Evolutionary conservation across 2,113 vertebrate species (phyloP), one percentile per base, ranked within the genome.

Genomic region (Nycticebus coucang): DNA sequence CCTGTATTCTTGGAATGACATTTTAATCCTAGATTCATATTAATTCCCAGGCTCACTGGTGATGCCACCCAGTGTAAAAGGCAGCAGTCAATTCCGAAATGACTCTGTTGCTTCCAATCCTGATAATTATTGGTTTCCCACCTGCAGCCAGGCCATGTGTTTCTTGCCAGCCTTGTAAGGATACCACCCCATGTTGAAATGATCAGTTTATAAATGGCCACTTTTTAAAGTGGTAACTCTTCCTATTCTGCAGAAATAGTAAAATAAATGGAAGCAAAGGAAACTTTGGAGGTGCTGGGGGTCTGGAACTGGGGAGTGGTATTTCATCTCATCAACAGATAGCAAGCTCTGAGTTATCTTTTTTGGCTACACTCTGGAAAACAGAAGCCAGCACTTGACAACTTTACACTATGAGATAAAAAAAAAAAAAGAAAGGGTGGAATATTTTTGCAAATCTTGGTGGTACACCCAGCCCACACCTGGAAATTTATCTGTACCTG

Each of bases 401-500:
- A 28, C 13, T 13, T 91, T 57, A n/a, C 7, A 71, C 60, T 82
- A 64, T 10, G 21, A 74, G 62, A 45, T 19, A n/a, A 2, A 8
- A 45, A 71, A 59, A 55, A 60, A 4, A 11, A 50, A 79, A 53
- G 75, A 60, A 33, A 41, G 35, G 41, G n/a, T 84, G 68, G 68
- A 75, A 79, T 94, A 41, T 84, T 93, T 84, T 14, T 88, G 55
- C 12, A 55, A 75, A 75, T 71, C 74, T 94, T 64, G 21, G 28
- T 84, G 19, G 62, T 75, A 81, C 8, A 82, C 37, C 33, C 24
- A 87, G 62, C 26, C 82, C 64, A 93, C 92, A 94, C 90, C 69
- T 96, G 83, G 79, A 68, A 93, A 91, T 45, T 91, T 87, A 95
- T 66, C 92, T 92, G 53, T 45, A n/a, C 80, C 74, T 95, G 87